A percentile compares a stretch with the other conserved stretches of the same genome.
phyloP scores from a whole-genome alignment of 1,140 invertebrate genomes.

The Bombus soroeensis region DNA sequence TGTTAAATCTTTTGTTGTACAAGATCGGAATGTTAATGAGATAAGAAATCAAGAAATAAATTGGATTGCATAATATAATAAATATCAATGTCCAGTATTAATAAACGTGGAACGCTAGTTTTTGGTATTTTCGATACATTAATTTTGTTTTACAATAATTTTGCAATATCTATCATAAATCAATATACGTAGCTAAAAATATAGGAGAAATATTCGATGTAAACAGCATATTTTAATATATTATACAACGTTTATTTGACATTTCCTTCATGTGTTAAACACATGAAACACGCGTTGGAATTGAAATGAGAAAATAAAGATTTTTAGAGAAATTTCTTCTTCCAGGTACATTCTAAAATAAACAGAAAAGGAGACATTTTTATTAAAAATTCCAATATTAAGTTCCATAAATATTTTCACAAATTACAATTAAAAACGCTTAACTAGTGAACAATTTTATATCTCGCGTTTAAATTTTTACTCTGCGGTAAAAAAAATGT shows the following conservation, averaged over 20 bases:
- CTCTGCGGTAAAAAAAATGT: no score
- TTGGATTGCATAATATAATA: neutral
- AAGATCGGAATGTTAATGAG: neutral
- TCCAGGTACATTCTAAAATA: no score
- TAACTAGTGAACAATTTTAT: no score
- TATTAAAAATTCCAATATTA: neutral
- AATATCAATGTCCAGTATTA: neutral
- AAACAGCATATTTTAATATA: neutral
- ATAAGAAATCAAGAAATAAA: neutral
- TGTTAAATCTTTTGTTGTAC: slow-evolving; percentile 13
- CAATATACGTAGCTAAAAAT: no score
- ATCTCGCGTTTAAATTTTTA: no score
- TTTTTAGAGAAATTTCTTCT: neutral
- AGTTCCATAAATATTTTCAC: no score
- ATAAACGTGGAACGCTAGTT: neutral
- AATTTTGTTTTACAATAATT: neutral
- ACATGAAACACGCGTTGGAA: neutral
- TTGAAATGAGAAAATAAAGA: neutral
- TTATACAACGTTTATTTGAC: neutral
- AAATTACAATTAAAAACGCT: no score
- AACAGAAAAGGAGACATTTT: neutral
- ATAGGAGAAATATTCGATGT: no score
- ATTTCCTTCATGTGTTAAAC: neutral
- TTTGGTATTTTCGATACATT: neutral
- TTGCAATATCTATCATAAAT: no score